Conservation (phyloP, 2,888 invertebrate genomes). For the Cyrtodaria siliqua region DNA sequence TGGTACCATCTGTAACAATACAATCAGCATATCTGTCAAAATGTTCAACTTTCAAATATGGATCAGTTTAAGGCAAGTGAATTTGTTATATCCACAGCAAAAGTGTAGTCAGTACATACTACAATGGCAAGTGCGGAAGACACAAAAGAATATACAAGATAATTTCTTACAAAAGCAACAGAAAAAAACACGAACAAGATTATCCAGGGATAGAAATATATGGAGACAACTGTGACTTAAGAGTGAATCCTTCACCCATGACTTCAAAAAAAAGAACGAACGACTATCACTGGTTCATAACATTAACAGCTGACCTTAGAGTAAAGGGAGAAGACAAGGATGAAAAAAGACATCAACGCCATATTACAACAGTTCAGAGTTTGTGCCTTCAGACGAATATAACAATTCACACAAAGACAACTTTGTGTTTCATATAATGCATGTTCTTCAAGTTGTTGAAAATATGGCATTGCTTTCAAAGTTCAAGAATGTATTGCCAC, state of each 20-base stretch:
- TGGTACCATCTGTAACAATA: slow-evolving; percentile 17
- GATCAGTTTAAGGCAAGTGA: no score
- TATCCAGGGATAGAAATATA: not conserved
- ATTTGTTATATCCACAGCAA: no score
- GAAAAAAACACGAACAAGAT: not conserved
- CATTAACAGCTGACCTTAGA: slow-evolving; percentile 2
- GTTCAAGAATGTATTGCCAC: slow-evolving; percentile 20
- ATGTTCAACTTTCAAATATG: no score
- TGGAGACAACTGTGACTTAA: slow-evolving; percentile 26
- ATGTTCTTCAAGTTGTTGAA: slow-evolving; percentile 27
- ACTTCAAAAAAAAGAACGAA: slow-evolving; percentile 5
- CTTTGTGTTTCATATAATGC: slow-evolving; percentile 22
- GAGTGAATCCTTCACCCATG: slow-evolving; percentile 6
- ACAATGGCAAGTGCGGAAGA: not conserved
- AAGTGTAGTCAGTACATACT: no score
- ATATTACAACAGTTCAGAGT: not conserved
- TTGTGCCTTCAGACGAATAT: slow-evolving; percentile 9
- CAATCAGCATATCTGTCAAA: not conserved
- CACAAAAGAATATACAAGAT: not conserved
- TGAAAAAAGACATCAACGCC: not conserved
- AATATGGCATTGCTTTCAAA: slow-evolving; percentile 17
- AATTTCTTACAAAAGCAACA: not conserved
- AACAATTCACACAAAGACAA: slow-evolving; percentile 8
- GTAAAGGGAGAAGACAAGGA: not conserved
- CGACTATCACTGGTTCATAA: slow-evolving; percentile 14